Conservation (phyloP, 2,797 vertebrate genomes). For the Buphagus erythrorhynchus region DNA sequence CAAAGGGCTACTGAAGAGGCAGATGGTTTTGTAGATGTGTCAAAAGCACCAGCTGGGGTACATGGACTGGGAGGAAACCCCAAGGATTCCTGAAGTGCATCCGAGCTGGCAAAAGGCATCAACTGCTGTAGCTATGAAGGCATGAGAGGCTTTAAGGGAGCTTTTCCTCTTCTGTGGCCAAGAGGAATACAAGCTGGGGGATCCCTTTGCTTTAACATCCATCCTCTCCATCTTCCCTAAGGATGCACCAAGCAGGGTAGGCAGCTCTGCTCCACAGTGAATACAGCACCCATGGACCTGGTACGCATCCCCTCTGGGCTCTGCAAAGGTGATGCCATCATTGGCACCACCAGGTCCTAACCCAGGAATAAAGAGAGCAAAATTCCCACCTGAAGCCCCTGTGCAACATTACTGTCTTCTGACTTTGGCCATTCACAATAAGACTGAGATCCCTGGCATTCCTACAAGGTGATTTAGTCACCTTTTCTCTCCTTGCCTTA, state of each 20-base stretch:
- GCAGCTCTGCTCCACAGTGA: neutral
- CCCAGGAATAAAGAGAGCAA: neutral
- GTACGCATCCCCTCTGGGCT: fast-evolving
- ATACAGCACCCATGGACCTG: neutral
- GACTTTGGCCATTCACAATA: neutral
- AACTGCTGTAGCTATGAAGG: neutral
- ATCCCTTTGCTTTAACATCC: neutral
- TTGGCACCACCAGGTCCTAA: neutral
- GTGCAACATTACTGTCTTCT: neutral
- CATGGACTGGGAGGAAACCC: neutral
- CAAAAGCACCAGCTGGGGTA: neutral
- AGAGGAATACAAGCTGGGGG: fast-evolving
- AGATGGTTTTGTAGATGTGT: neutral
- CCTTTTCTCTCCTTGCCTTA: neutral
- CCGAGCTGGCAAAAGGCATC: neutral
- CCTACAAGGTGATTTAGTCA: neutral
- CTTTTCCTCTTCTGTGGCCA: neutral
- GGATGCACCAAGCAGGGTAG: neutral
- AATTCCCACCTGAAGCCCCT: neutral
- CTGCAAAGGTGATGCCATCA: neutral
- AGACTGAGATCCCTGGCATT: neutral
- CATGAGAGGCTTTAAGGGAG: neutral
- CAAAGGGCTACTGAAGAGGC: neutral
- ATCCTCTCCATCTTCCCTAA: neutral
- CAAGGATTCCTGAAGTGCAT: neutral